Conservation (phyloP, 1,140 invertebrate genomes). For the Atta cephalotes region DNA sequence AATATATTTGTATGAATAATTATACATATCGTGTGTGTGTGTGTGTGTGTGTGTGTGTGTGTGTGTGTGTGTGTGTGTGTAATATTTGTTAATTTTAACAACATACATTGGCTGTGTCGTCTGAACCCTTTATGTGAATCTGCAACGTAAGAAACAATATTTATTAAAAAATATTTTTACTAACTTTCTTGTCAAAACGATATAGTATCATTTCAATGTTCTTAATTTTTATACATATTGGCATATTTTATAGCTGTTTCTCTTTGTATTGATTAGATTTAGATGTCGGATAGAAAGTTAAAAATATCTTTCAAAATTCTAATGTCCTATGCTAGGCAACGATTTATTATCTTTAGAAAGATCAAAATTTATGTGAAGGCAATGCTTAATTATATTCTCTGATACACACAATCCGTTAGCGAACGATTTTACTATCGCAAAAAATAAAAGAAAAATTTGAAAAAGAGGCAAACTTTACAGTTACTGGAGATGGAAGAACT, state of each 20-base stretch:
- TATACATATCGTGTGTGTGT: too few species aligned
- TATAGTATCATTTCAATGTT: neutral
- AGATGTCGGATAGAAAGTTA: neutral
- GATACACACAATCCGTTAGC: slow-evolving; percentile 15
- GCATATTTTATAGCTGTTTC: neutral
- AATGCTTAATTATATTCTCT: neutral
- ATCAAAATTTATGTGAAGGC: neutral
- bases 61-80: too few species aligned
- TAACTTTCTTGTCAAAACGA: too few species aligned
- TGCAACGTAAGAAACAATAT: too few species aligned
- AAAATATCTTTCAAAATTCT: neutral
- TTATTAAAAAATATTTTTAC: neutral
- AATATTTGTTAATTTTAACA: neutral
- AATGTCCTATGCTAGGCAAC: neutral
- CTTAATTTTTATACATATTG: neutral
- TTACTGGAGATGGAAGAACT: neutral
- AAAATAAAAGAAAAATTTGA: slow-evolving; percentile 19
- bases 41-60: too few species aligned
- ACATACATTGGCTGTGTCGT: too few species aligned
- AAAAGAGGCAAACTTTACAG: slow-evolving; percentile 6
- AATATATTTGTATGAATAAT: too few species aligned
- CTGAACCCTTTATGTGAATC: too few species aligned
- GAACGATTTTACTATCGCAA: neutral
- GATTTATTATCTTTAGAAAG: neutral
- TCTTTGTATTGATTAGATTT: neutral